phyloP scores from a whole-genome alignment of 2,888 invertebrate genomes.

The Rhimphoctona megacephalus region DNA sequence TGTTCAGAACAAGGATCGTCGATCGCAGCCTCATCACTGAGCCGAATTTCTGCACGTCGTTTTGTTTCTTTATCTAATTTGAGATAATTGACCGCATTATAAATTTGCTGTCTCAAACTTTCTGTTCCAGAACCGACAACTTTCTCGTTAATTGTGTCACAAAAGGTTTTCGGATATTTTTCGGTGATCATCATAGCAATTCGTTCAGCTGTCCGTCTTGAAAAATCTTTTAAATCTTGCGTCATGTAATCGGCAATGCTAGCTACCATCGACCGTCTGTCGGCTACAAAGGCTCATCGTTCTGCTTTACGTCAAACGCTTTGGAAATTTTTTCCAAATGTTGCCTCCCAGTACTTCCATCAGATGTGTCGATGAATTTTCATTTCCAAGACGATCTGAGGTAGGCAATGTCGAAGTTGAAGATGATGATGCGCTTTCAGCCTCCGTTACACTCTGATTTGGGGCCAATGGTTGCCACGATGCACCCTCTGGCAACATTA shows the following conservation, averaged over 20 bases:
- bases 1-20: not conserved
- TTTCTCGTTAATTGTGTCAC: slow-evolving; percentile 25
- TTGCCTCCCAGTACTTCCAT: too few species aligned
- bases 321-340: too few species aligned
- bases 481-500: not conserved
- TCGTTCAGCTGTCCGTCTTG: slow-evolving; percentile 33
- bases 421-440: too few species aligned
- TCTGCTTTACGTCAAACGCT: too few species aligned
- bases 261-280: slow-evolving; percentile 46
- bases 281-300: slow-evolving; percentile 18
- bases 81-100: slow-evolving; percentile 54
- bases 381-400: too few species aligned
- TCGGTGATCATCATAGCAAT: slow-evolving; percentile 38
- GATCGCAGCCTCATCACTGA: slow-evolving; percentile 31
- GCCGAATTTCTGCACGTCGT: slow-evolving; percentile 13
- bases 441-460: not conserved
- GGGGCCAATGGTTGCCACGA: not conserved
- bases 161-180: slow-evolving; percentile 49
- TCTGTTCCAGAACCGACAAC: slow-evolving; percentile 44
- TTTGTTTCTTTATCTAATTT: slow-evolving; percentile 44
- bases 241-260: slow-evolving; percentile 50
- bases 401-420: too few species aligned
- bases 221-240: slow-evolving; percentile 43
- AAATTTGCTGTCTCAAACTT: slow-evolving; percentile 47
- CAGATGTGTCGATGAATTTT: not conserved